phyloP scores from a whole-genome alignment of 35 echinoderm and acorn worm species.

The Hemicentrotus pulcherrimus region DNA sequence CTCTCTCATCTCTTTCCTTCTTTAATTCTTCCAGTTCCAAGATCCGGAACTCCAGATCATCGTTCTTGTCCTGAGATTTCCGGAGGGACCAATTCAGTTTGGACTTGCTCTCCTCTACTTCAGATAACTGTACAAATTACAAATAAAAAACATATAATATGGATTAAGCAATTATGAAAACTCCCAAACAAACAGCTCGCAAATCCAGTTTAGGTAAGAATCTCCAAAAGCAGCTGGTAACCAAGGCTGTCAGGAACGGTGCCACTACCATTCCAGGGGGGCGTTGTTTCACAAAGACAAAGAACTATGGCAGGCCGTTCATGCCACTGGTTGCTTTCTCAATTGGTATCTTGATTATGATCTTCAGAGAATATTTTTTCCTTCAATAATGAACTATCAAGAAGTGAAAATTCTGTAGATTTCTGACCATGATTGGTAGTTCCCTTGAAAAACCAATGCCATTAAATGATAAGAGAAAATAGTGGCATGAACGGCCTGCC shows the following conservation, averaged over 20 bases:
- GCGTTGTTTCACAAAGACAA: too few species aligned
- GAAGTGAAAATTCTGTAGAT: too few species aligned
- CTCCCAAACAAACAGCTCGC: background rate
- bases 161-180: background rate
- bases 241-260: background rate
- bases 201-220: background rate
- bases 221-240: background rate
- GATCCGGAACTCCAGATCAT: conserved; percentile 76
- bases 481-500: too few species aligned
- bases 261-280: background rate
- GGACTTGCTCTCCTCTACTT: conserved; percentile 48
- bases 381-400: too few species aligned
- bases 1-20: conserved; percentile 17
- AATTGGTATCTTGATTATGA: too few species aligned
- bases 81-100: conserved; percentile 59
- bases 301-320: too few species aligned
- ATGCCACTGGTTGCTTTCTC: too few species aligned
- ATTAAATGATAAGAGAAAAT: too few species aligned
- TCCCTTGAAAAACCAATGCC: too few species aligned
- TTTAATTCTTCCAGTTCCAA: conserved; percentile 66
- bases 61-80: conserved; percentile 70
- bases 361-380: too few species aligned
- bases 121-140: conserved; percentile 15
- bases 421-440: too few species aligned
- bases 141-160: background rate